A percentile compares a stretch with the other conserved stretches of the same genome.
Conservation (phyloP, 2,888 invertebrate species). For the Synergus umbraculus region DNA sequence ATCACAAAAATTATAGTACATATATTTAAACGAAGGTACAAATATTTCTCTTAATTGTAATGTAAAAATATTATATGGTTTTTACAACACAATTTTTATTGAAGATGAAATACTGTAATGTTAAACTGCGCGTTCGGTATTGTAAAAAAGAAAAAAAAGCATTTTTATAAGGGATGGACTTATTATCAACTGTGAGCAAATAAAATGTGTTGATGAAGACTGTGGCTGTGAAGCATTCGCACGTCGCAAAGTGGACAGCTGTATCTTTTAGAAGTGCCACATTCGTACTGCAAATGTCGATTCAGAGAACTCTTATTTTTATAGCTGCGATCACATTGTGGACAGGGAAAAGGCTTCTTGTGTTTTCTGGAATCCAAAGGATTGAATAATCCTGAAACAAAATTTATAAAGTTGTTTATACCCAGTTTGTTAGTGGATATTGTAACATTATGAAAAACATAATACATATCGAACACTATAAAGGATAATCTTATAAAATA, state of each 20-base stretch:
- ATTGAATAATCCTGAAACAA: slow-evolving; percentile 60
- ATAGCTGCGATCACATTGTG: slow-evolving; percentile 66
- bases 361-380: neutral
- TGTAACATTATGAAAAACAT: neutral
- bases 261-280: slow-evolving; percentile 63
- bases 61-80: neutral
- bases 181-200: slow-evolving; percentile 48
- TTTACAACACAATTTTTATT: neutral
- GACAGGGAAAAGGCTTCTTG: slow-evolving; percentile 58
- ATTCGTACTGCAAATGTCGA: slow-evolving; percentile 64
- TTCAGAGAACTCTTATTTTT: slow-evolving; percentile 73
- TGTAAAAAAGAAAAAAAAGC: neutral
- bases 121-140: too few species aligned
- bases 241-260: slow-evolving; percentile 63
- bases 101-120: neutral
- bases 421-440: neutral
- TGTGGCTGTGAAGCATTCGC: slow-evolving; percentile 55
- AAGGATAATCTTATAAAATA: neutral
- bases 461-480: neutral
- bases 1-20: neutral
- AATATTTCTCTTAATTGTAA: neutral
- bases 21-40: neutral
- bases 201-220: slow-evolving; percentile 60
- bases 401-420: slow-evolving; percentile 36
- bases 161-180: neutral